phyloP scores from a whole-genome alignment of 2,797 vertebrate genomes.

The Balearica regulorum region DNA sequence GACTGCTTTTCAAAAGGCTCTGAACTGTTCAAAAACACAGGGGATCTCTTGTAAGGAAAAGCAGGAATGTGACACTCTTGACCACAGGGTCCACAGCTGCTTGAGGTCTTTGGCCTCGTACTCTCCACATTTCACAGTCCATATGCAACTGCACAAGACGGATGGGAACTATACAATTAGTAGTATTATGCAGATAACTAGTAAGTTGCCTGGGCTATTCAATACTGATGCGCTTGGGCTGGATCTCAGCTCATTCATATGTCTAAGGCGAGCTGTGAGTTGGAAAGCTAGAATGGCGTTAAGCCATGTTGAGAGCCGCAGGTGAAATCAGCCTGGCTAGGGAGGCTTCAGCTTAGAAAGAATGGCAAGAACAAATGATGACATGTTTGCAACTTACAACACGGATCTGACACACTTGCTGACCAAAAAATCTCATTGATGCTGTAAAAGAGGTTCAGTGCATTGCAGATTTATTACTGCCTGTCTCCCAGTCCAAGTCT shows the following conservation, averaged over 20 bases:
- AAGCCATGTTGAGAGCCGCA: background rate
- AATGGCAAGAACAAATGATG: background rate
- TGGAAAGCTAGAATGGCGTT: background rate
- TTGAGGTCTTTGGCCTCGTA: background rate
- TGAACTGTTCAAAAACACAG: background rate
- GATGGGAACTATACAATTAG: background rate
- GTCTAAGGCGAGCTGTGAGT: background rate
- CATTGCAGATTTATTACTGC: background rate
- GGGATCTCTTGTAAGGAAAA: background rate
- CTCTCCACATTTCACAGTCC: background rate
- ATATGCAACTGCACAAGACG: background rate
- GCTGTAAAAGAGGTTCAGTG: background rate
- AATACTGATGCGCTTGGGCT: background rate
- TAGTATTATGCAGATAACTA: background rate
- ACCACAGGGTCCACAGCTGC: background rate
- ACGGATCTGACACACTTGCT: background rate
- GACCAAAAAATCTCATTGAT: background rate
- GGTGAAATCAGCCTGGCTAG: background rate
- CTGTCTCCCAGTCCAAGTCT: background rate
- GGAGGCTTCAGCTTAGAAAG: background rate
- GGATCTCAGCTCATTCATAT: background rate
- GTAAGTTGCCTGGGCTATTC: background rate
- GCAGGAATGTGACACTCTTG: background rate
- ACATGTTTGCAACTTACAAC: background rate
- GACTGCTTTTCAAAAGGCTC: background rate